Base-by-base conservation (phyloP, 1,140 invertebrate species). In the Achatina immaculata region DNA sequence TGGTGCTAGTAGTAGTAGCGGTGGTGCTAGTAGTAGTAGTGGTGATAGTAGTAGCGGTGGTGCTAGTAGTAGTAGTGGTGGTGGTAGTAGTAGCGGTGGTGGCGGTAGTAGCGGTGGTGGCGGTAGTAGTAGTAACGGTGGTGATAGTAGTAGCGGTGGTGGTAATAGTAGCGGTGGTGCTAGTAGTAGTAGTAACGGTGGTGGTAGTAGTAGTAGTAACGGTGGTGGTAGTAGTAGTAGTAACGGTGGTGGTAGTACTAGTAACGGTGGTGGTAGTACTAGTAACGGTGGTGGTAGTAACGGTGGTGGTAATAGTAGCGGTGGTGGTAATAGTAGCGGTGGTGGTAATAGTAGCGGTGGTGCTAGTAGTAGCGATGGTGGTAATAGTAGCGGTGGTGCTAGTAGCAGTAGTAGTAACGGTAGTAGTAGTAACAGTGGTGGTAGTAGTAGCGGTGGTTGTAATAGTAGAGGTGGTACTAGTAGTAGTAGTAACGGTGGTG, bases 191-290 rank as follows among this genome's bases (percentile, higher is more conserved):
- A 19, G 19, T 11, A 48, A 11, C 7, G 45, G 9, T 14, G 34
- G 62, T 66, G n/a, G 62, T 66, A 66, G 62, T 66, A 66, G 62
- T 66, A 66, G 62, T 66, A 66, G 62, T 66, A 66, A 24, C n/a
- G n/a, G 62, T 66, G n/a, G 62, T 66, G n/a, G 62, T 66, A 66
- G 62, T 66, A 66, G 62, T 66, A 66, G 62, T 66, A 66, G 62
- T 66, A 66, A 24, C n/a, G n/a, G 62, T 66, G n/a, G 62, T 66
- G n/a, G 62, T 66, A 66, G 62, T 66, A 66, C 7, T 66, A 66
- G 62, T 66, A 66, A 24, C n/a, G n/a, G 62, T 66, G n/a, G 62
- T 66, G n/a, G 62, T 66, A 66, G 62, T 66, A 66, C 7, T 66
- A 66, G 62, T 66, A 28, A 24, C n/a, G n/a, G 62, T 66, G n/a